These are phyloP conservation scores for Tetragnatha montana DNA, from an alignment of 2,888 invertebrate genomes.

Conservation along the genomic window DNA sequence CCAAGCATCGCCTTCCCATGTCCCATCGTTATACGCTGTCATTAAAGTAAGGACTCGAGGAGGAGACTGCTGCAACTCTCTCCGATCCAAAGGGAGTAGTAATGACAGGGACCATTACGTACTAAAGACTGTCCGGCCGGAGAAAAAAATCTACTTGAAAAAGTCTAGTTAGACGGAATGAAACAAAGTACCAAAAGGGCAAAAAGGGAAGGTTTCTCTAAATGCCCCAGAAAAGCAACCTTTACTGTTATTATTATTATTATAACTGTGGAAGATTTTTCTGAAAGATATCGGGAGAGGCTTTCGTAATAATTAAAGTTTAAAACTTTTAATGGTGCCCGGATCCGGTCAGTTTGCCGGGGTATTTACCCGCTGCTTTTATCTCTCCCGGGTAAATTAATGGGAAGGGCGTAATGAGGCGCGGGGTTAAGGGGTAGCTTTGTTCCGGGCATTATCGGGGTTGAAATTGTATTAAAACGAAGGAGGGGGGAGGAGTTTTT, in stretches of 20 bases:
- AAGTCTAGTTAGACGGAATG: conserved; percentile 16
- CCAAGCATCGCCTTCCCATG: background rate
- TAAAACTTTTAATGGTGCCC: conserved; percentile 62
- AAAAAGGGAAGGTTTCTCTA: background rate
- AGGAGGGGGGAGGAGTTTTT: background rate
- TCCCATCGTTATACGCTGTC: background rate
- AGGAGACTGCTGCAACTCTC: background rate
- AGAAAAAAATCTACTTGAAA: background rate
- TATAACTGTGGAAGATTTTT: background rate
- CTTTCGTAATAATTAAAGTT: conserved; percentile 57
- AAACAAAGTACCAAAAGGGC: conserved; percentile 19
- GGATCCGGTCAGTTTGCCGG: conserved; percentile 45
- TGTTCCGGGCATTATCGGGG: conserved; percentile 21
- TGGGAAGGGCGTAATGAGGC: conserved; percentile 36
- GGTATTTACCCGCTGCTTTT: conserved; percentile 48
- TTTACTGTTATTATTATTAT: background rate
- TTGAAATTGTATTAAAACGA: conserved; percentile 23
- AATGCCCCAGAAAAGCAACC: background rate
- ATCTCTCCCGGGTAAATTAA: conserved; percentile 20
- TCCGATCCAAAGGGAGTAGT: conserved; percentile 7
- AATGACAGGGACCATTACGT: conserved; percentile 23
- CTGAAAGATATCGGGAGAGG: conserved; percentile 5
- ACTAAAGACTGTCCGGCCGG: conserved; percentile 8
- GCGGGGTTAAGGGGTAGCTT: background rate
- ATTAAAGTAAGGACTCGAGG: conserved; percentile 14